Evolutionary conservation across 2,888 invertebrate genomes (phyloP).

Genomic region (Callinectes sapidus): DNA sequence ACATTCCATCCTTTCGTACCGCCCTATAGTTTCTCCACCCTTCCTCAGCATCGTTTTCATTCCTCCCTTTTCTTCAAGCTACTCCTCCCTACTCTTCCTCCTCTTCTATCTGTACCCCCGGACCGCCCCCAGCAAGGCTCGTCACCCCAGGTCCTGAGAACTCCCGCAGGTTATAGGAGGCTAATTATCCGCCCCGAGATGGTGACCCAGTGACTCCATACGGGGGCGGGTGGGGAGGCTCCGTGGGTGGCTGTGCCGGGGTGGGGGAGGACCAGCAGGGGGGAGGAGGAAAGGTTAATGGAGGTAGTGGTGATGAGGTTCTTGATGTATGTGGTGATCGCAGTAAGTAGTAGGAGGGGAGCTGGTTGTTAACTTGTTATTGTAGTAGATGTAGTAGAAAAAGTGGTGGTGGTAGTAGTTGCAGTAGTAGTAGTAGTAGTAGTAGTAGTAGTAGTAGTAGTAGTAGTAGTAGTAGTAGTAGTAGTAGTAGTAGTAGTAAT

Average conservation of each 20-base stretch:
- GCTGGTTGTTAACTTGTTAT: background rate
- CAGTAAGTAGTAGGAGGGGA: background rate
- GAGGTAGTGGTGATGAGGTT: constrained; percentile 17
- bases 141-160: constrained; percentile 8
- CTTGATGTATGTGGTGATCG: constrained; percentile 29
- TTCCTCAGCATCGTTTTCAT: background rate
- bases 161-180: constrained; percentile 38
- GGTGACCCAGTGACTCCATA: constrained; percentile 53
- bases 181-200: constrained; percentile 43
- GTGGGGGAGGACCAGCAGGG: background rate
- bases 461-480: constrained; percentile 11
- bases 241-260: background rate
- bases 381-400: background rate
- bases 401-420: background rate
- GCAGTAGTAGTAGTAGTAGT: background rate
- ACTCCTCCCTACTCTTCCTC: background rate
- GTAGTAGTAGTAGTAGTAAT: no score
- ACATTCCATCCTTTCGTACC: background rate
- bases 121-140: constrained; percentile 38
- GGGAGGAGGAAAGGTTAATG: constrained; percentile 8
- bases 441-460: background rate
- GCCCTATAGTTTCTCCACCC: no score
- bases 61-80: background rate
- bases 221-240: constrained; percentile 27
- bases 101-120: background rate